Percentiles rank a stretch among this genome's conserved stretches.
Conservation (phyloP, 2,797 vertebrate species). For the Varecia variegata region DNA sequence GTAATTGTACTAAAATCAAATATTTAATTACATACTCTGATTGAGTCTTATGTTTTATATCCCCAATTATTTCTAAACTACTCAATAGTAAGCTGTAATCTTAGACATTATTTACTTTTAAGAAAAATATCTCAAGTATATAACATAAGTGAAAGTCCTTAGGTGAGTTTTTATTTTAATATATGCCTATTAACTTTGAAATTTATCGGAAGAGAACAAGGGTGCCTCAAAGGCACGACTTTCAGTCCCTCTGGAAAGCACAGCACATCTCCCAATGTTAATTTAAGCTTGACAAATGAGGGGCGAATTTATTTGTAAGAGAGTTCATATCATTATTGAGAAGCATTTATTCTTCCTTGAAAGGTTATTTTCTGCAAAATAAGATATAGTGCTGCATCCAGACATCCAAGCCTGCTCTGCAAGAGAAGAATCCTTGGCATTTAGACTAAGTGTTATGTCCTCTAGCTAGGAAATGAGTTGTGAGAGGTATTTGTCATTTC, state of each 20-base stretch:
- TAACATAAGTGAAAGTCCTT: background rate
- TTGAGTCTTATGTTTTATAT: background rate
- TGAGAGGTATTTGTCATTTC: conserved; percentile 37
- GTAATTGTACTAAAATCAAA: background rate
- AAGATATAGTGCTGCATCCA: conserved; percentile 32
- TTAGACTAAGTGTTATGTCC: conserved; percentile 42
- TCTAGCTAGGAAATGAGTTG: conserved; percentile 39
- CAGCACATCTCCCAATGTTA: background rate
- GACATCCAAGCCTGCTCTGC: background rate
- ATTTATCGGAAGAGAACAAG: background rate
- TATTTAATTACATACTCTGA: background rate
- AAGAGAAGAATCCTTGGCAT: conserved; percentile 36
- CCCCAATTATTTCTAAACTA: background rate
- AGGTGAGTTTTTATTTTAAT: background rate
- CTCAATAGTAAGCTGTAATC: background rate
- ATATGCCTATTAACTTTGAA: background rate
- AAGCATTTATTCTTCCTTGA: conserved; percentile 61
- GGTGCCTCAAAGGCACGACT: conserved; percentile 3
- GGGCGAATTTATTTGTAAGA: conserved; percentile 48
- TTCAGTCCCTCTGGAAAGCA: background rate
- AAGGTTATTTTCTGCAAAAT: conserved; percentile 68
- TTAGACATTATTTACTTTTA: background rate
- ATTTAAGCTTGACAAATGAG: conserved; percentile 63
- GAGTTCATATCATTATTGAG: conserved; percentile 55
- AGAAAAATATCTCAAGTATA: background rate